Evolutionary conservation across 2,797 vertebrate genomes (phyloP), one percentile per base, ranked within the genome.

Genomic region (Poeciliopsis presidionis): DNA sequence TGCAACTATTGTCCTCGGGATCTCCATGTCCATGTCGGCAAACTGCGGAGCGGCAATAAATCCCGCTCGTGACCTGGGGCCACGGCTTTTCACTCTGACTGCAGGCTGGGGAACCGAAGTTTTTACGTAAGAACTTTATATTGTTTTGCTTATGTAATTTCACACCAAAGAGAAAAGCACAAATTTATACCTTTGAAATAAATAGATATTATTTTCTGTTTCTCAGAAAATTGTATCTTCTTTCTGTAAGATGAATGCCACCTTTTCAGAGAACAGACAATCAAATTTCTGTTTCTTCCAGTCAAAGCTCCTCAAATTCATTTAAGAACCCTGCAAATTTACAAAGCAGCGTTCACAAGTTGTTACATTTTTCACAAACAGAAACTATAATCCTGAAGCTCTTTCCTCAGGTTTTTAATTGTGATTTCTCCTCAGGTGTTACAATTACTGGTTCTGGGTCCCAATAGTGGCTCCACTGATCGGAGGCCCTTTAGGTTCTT

Each of bases 71-170:
- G 98, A 98, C 83, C 81, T 99, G 0, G 97, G 97, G 0, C 98
- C 98, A 0, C 93, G 96, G 7, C 96, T 98, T 75, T 96, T 98
- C 74, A 96, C 96, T 2, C 93, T 95, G 0, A 81, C 95, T 1
- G 97, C 96, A 0, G 97, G 97, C 53, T 98, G 97, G 97, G 97
- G 97, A 0, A 63, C 87, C 0, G 96, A 97, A 78, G 97, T 98
- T 33, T 98, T 99, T 86, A 97, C 96, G 97, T 97, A 72, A 67
- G 97, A 91, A 3, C 77, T 5, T 82, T 59, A 61, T 81, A 70
- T 36, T 3, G 16, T 13, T 70, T 46, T 70, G 41, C 67, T n/a
- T 1, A n/a, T 70, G 67, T 0, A 25, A 39, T 67, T 25, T 67
- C 67, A 28, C n/a, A 8, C 41, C 14, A 25, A 41, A 14, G 25